Conservation (phyloP, 2,888 invertebrate species). For the Gibbula magus region DNA sequence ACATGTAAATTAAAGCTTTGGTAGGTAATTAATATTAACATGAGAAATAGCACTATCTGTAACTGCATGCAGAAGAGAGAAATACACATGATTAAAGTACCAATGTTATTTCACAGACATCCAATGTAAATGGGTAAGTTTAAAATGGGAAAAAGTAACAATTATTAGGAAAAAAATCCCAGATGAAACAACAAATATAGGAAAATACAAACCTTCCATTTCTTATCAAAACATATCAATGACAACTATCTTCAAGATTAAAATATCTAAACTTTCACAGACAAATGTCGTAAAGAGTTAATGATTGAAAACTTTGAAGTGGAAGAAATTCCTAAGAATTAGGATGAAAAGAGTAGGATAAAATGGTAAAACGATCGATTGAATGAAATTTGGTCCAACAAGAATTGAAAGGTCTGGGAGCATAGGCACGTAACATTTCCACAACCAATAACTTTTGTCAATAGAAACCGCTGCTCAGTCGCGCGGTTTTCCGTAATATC, state of each 20-base stretch:
- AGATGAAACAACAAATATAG: not conserved
- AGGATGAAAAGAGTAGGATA: too few relatives aligned
- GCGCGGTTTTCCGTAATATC: too few relatives aligned
- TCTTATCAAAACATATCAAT: not conserved
- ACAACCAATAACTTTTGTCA: too few relatives aligned
- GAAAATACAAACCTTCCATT: not conserved
- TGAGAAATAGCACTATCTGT: constrained; percentile 8
- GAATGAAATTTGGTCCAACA: not conserved
- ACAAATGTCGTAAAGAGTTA: too few relatives aligned
- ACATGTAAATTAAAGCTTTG: constrained; percentile 16
- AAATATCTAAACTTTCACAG: not conserved
- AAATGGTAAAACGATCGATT: too few relatives aligned
- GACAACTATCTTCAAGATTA: not conserved
- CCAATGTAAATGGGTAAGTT: not conserved
- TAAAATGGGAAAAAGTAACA: constrained; percentile 8
- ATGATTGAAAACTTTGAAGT: too few relatives aligned
- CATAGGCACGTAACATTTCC: not conserved
- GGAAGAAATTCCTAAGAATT: too few relatives aligned
- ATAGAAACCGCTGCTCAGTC: too few relatives aligned
- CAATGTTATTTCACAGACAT: too few relatives aligned
- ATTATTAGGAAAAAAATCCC: not conserved
- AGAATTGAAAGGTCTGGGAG: not conserved
- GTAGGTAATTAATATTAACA: constrained; percentile 3
- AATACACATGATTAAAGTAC: too few relatives aligned
- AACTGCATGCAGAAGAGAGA: too few relatives aligned